Evolutionary conservation across 2,797 vertebrate species (phyloP), one percentile per base, ranked within the genome.

Genomic region (Podarcis lilfordi): DNA sequence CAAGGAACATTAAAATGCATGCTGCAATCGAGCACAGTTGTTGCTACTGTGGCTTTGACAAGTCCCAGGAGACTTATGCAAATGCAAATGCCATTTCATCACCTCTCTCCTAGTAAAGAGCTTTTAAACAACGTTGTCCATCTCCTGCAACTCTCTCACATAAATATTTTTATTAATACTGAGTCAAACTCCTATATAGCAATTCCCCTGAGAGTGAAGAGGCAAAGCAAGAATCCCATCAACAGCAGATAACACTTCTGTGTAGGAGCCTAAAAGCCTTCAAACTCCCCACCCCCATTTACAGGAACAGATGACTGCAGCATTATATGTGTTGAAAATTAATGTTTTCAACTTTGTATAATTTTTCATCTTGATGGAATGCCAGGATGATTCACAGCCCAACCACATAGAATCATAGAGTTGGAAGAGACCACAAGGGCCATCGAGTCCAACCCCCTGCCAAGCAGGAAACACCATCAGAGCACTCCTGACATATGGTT

Each of bases 1-100:
- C 0, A 45, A 91, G 95, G 96, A 90, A 89, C n/a, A 87, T 17
- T 15, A 1, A 85, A 86, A 77, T 78, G 86, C 89, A 94, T 96
- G 96, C 89, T 96, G 97, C 96, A 96, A 97, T 88, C 93, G 82
- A 37, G 29, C 2, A 83, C 89, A n/a, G 27, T 82, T 93, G 92
- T 95, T 97, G 96, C 96, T 74, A 43, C 85, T 71, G 88, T n/a
- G 66, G 74, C 1, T 78, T 10, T 2, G 32, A 0, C 77, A 76
- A 40, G 32, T 91, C 95, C 40, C 66, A 3, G 61, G 92, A 92
- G 40, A 0, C 8, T 61, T 87, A 84, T 87, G 76, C 1, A 0
- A 0, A 61, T 8, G 69, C 23, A 76, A 80, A 23, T 40, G 91
- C 25, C 78, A 55, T 96, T 96, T 96, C 96, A 95, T 96, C 96